A percentile compares a stretch with the other conserved stretches of the same genome.
These are phyloP conservation scores for Poecilia gillii DNA, from an alignment of 2,797 vertebrate genomes.

Conservation along the genomic window DNA sequence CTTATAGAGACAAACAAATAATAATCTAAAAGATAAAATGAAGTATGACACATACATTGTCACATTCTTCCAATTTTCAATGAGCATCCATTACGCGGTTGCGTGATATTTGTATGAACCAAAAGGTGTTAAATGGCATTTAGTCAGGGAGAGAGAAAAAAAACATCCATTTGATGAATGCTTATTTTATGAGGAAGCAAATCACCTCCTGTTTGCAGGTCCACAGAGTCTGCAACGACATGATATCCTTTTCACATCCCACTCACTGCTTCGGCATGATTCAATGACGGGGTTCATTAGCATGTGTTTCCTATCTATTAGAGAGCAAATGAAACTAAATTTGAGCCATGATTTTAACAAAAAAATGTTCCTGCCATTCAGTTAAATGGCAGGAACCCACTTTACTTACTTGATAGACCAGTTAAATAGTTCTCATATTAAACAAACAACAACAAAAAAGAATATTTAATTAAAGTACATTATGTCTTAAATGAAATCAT, in stretches of 20 bases:
- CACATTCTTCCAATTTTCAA: neutral
- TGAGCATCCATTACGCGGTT: neutral
- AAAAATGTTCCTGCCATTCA: conserved; percentile 8
- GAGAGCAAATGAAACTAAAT: conserved; percentile 14
- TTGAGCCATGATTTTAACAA: conserved; percentile 8
- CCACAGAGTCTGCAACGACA: neutral
- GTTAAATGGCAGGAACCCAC: neutral
- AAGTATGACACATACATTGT: neutral
- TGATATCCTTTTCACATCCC: conserved; percentile 23
- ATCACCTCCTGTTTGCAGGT: conserved; percentile 2
- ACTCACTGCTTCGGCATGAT: conserved; percentile 11
- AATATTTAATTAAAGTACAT: neutral
- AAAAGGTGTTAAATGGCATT: neutral
- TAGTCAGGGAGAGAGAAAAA: neutral
- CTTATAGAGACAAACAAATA: neutral
- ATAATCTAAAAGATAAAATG: neutral
- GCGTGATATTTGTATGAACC: neutral
- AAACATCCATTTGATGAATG: neutral
- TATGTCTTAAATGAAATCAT: neutral
- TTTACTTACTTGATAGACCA: neutral
- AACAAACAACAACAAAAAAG: neutral
- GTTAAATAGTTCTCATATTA: neutral
- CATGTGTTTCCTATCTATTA: conserved; percentile 18
- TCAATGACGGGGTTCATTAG: conserved; percentile 40
- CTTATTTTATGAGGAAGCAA: conserved; percentile 8